Conservation (phyloP, 37 sponge, comb jelly and placozoan genomes). For the Geodia barretti region DNA sequence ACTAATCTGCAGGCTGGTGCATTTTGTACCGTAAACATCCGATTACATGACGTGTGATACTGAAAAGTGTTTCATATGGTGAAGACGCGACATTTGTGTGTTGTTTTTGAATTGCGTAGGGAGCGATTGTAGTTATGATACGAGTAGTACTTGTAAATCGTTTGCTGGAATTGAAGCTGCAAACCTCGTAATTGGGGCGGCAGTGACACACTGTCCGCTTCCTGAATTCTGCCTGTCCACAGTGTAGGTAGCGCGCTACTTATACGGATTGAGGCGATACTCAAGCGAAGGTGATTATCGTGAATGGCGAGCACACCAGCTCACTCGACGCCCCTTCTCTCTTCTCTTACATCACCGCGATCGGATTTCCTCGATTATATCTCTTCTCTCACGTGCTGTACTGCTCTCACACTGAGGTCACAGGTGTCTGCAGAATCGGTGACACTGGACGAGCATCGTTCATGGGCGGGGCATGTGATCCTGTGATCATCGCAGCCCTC, state of each 20-base stretch:
- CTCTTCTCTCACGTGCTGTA: not conserved
- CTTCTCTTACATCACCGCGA: not conserved
- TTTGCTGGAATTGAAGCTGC: no score
- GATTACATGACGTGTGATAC: no score
- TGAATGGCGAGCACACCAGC: no score
- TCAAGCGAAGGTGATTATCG: no score
- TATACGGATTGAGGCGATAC: no score
- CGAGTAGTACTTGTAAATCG: not conserved
- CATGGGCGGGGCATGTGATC: not conserved
- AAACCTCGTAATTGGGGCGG: no score
- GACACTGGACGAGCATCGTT: constrained; percentile 3
- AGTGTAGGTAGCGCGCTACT: no score
- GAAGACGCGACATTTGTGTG: constrained; percentile 36
- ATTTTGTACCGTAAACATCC: no score
- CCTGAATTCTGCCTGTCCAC: not conserved
- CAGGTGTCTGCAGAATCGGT: no score
- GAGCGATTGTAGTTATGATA: constrained; percentile 56
- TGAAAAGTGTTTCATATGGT: constrained; percentile 31
- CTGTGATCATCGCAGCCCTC: not conserved
- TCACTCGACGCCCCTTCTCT: not conserved
- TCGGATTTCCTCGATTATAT: not conserved
- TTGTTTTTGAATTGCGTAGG: constrained; percentile 55
- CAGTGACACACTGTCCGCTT: not conserved
- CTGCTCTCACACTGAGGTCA: no score
- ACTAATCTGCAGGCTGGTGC: no score